phyloP scores from a whole-genome alignment of 2,797 vertebrate genomes.

The Sebastes goodei region DNA sequence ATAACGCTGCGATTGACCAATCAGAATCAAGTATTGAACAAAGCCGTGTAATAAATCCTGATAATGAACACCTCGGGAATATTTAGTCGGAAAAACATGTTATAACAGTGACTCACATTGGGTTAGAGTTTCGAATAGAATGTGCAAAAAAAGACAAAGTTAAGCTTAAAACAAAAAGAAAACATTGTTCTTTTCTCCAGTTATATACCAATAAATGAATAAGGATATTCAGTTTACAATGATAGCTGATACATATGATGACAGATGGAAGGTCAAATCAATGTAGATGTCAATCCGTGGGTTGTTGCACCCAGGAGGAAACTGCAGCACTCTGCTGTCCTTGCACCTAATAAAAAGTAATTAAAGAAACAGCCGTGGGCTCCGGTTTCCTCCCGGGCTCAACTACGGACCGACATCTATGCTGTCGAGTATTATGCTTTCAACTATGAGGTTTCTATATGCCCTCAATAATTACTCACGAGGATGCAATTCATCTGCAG shows the following conservation, averaged over 20 bases:
- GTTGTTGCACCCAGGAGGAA: neutral
- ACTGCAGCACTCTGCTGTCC: neutral
- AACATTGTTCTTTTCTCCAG: neutral
- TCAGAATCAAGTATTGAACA: too few relatives aligned
- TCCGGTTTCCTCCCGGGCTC: neutral
- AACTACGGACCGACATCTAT: neutral
- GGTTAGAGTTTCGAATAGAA: neutral
- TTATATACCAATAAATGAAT: neutral
- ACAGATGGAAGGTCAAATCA: neutral
- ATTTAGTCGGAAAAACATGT: neutral
- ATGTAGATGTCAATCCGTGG: neutral
- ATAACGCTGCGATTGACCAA: too few relatives aligned
- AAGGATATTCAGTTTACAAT: neutral
- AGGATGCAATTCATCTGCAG: neutral
- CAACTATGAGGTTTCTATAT: neutral
- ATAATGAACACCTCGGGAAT: neutral
- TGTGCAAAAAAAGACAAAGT: neutral
- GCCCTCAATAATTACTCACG: neutral
- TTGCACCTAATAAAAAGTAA: constrained; percentile 15
- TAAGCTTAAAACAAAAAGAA: neutral
- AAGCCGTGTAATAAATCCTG: neutral
- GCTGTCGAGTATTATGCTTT: neutral
- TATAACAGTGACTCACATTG: neutral
- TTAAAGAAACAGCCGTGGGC: constrained; percentile 11
- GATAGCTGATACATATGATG: neutral